Conservation (phyloP, 2,113 vertebrate species). For the Taurulus bubalis region DNA sequence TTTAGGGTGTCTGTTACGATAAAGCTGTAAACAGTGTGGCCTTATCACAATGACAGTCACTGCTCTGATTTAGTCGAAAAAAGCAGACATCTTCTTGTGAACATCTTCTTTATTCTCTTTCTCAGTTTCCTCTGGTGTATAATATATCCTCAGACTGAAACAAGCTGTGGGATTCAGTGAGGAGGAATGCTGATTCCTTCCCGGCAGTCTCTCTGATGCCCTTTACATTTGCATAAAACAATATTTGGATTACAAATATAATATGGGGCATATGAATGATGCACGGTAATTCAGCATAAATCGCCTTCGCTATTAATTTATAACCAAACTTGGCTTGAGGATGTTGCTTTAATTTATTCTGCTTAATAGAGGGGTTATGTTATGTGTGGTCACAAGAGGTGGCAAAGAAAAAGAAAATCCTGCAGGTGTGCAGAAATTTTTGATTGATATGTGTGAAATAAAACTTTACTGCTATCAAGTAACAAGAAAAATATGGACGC, state of each 20-base stretch:
- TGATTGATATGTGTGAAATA: constrained; percentile 15
- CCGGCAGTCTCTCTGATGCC: constrained; percentile 38
- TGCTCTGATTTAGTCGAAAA: constrained; percentile 37
- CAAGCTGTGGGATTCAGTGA: constrained; percentile 34
- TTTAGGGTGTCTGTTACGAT: constrained; percentile 31
- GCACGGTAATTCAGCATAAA: constrained; percentile 26
- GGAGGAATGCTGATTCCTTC: constrained; percentile 41
- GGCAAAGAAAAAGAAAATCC: constrained; percentile 15
- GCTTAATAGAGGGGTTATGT: constrained; percentile 20
- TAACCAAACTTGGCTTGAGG: neutral
- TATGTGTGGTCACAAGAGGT: constrained; percentile 31
- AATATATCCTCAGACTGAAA: constrained; percentile 6
- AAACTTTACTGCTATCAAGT: neutral
- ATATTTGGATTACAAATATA: constrained; percentile 53
- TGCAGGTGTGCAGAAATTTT: neutral
- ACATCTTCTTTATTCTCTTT: constrained; percentile 32
- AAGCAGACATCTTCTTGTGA: constrained; percentile 3
- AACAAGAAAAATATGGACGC: neutral
- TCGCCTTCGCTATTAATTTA: constrained; percentile 15
- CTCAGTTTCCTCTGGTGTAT: constrained; percentile 11
- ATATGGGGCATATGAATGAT: constrained; percentile 25
- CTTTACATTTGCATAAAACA: constrained; percentile 55
- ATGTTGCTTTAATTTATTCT: constrained; percentile 17
- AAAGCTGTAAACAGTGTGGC: constrained; percentile 35
- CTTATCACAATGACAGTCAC: constrained; percentile 37